Evolutionary conservation across 2,113 vertebrate genomes (phyloP).

Genomic region (Dasyprocta punctata): DNA sequence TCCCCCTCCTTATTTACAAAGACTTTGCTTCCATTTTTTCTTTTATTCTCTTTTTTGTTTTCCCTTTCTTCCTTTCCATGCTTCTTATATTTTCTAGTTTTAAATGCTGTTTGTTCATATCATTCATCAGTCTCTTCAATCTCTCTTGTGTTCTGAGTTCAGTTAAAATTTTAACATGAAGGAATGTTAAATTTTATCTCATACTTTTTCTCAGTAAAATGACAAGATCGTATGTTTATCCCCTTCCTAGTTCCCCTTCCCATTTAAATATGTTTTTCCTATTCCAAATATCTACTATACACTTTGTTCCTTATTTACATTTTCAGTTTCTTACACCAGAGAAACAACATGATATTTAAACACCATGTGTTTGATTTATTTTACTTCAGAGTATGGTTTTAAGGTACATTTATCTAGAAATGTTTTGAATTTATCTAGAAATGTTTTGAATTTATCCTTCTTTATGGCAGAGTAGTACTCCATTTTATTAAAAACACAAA

Average conservation of each 20-base stretch:
- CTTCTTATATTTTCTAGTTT: not conserved
- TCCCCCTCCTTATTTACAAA: not conserved
- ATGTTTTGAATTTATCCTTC: not conserved
- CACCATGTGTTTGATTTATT: not conserved
- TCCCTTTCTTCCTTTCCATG: too few relatives aligned
- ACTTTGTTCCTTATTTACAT: not conserved
- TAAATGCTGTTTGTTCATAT: not conserved
- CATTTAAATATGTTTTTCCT: not conserved
- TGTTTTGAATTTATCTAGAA: not conserved
- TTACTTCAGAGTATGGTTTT: not conserved
- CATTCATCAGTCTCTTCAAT: not conserved
- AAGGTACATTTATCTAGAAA: not conserved
- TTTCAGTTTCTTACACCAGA: not conserved
- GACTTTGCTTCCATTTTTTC: not conserved
- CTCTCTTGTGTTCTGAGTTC: not conserved
- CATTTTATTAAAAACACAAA: not conserved
- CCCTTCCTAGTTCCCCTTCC: not conserved
- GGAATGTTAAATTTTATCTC: not conserved
- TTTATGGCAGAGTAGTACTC: not conserved
- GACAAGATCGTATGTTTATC: not conserved
- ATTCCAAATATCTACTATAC: not conserved
- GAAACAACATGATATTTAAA: not conserved
- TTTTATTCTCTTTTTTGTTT: not conserved
- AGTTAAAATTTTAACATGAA: not conserved
- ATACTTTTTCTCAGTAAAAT: conserved; percentile 1